Base-by-base conservation (phyloP, 2,888 invertebrate species). In the Phortica magna region DNA sequence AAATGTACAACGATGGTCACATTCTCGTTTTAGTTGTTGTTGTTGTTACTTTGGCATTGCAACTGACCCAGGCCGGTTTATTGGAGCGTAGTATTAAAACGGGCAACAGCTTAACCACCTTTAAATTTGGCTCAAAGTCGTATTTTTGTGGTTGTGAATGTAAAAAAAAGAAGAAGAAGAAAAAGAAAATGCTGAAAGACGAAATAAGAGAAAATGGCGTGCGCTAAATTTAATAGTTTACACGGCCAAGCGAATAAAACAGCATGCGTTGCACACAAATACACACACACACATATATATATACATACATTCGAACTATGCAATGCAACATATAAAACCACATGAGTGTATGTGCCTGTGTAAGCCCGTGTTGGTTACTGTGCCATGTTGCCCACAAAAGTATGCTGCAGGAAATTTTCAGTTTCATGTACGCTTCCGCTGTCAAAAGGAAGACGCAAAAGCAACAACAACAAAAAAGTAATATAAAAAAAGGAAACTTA, bases 351-450 rank as follows among this genome's bases (percentile, higher is more conserved):
- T 53, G 39, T 41, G n/a, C n/a, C n/a, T n/a, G 41, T 57, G n/a
- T 70, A 10, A 5, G 19, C 31, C n/a, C 75, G 48, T 75, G 78
- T 80, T 79, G 83, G 85, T 85, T 83, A 85, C 59, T 65, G 10
- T 65, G 65, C 65, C 65, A 70, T 14, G 12, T 70, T 70, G 68
- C 68, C 22, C 68, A 70, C 48, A 48, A 65, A 65, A 65, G 41
- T 65, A 65, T 65, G 41, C 65, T 39, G 41, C 65, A 65, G 65
- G 65, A 65, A 65, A 65, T 65, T 83, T 85, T 84, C 85, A 83
- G 84, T 87, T 86, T 86, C 86, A 87, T 87, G 84, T 81, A 80
- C 84, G 80, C 42, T 68, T 67, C 68, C 68, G 64, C 48, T n/a
- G 70, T 2, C 61, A 22, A 61, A 61, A 61, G 22, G n/a, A 59